Conservation (phyloP, 2,797 vertebrate species). For the Sternarchorhynchus goeldii region DNA sequence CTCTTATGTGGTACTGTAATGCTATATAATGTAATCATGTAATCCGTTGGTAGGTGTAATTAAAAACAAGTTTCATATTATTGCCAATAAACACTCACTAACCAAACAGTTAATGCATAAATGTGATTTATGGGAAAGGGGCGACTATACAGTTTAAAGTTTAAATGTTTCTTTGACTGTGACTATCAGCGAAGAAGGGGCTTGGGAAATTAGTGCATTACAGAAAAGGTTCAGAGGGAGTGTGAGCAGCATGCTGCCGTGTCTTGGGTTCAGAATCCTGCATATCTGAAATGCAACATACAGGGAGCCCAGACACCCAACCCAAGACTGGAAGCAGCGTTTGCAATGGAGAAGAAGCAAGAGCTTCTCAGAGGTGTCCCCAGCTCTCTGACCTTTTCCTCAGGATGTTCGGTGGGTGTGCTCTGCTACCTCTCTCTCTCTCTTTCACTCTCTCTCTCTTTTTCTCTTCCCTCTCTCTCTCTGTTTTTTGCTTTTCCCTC, state of each 20-base stretch:
- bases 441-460: background rate
- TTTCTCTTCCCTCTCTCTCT: background rate
- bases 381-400: conserved; percentile 37
- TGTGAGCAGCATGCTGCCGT: background rate
- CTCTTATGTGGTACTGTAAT: background rate
- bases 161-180: too few species aligned
- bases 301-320: background rate
- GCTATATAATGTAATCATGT: too few species aligned
- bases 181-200: too few species aligned
- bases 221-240: background rate
- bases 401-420: conserved; percentile 2
- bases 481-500: background rate
- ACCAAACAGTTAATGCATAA: too few species aligned
- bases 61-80: too few species aligned
- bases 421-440: conserved; percentile 2
- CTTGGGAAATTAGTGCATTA: background rate
- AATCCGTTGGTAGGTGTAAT: too few species aligned
- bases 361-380: background rate
- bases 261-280: too few species aligned
- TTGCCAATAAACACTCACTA: too few species aligned
- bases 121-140: too few species aligned
- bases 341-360: background rate
- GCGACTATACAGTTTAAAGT: too few species aligned
- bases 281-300: background rate
- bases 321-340: background rate